Conservation (phyloP, 2,113 vertebrate species). For the Pontoporia blainvillei region DNA sequence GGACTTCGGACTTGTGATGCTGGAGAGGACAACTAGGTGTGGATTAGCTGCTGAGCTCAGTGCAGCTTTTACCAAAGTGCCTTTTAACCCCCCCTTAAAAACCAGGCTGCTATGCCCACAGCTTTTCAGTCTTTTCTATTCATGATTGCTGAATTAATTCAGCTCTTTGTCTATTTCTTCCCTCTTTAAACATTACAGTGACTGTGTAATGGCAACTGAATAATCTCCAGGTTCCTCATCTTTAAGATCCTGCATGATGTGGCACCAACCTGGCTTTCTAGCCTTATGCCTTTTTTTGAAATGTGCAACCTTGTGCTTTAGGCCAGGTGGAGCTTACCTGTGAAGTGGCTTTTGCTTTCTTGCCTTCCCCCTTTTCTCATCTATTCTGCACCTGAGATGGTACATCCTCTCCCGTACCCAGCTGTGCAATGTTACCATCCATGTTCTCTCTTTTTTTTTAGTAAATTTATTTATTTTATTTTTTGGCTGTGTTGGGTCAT, state of each 20-base stretch:
- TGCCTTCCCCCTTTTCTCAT: too few relatives aligned
- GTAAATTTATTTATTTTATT: too few relatives aligned
- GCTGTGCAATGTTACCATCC: not conserved
- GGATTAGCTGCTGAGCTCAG: not conserved
- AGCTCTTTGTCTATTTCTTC: accelerated
- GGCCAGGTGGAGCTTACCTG: not conserved
- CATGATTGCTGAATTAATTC: not conserved
- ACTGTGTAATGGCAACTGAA: not conserved
- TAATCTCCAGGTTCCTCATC: not conserved
- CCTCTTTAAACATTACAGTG: not conserved
- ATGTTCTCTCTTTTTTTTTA: not conserved
- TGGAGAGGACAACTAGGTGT: not conserved
- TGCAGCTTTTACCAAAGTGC: not conserved
- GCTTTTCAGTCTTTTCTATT: not conserved
- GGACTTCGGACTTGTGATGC: not conserved
- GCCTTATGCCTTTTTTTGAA: not conserved
- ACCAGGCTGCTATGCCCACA: not conserved
- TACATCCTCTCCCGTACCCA: accelerated
- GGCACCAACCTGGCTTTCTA: accelerated
- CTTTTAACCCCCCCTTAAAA: not conserved
- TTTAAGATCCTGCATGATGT: not conserved
- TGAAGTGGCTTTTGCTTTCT: not conserved
- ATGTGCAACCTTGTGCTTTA: not conserved
- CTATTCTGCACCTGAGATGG: not conserved
- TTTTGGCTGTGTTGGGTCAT: too few relatives aligned